Percentiles rank a stretch among this genome's conserved stretches.
Evolutionary conservation across 2,113 vertebrate species (phyloP).

Genomic region (Plecotus auritus): DNA sequence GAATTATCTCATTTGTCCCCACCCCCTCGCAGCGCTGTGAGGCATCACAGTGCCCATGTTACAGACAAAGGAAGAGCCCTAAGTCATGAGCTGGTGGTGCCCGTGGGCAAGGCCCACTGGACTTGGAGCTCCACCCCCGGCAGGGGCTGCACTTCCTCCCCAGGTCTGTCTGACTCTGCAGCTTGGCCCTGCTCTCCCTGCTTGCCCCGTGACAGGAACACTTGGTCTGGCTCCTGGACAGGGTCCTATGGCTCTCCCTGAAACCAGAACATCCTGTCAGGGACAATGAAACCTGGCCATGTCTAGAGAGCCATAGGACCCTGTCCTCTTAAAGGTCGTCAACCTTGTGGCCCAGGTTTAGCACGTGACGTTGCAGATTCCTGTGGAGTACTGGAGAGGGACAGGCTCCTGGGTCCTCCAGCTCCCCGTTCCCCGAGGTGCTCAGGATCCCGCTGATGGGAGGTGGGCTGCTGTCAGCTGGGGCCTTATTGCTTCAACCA

Average conservation of each 20-base stretch:
- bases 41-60: background rate
- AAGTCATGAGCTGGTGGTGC: background rate
- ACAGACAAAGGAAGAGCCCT: background rate
- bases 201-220: background rate
- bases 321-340: background rate
- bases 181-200: background rate
- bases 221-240: background rate
- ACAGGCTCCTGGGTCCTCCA: background rate
- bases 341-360: accelerated
- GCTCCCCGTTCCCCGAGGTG: no score
- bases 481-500: background rate
- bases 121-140: background rate
- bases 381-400: no score
- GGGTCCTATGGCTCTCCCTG: background rate
- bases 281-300: background rate
- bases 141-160: no score
- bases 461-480: background rate
- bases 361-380: no score
- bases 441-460: background rate
- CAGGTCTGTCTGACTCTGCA: background rate
- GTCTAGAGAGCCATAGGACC: background rate
- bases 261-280: background rate
- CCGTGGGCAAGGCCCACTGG: background rate
- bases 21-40: background rate
- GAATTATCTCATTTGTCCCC: background rate